Conservation (phyloP, 1,140 invertebrate genomes). For the Drosophila athabasca region DNA sequence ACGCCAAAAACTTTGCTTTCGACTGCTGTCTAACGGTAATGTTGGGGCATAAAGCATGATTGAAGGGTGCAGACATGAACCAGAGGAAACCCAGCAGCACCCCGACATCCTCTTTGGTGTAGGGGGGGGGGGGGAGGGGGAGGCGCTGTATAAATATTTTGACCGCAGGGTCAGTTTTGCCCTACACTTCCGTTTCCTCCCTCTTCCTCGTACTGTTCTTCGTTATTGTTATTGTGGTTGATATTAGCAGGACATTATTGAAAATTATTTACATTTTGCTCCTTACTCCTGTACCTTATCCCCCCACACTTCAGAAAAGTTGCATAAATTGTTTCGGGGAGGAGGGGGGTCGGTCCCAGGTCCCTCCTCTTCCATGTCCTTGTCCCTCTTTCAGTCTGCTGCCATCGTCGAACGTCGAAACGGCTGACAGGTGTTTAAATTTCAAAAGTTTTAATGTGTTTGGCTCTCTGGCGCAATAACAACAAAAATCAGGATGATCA, state of each 20-base stretch:
- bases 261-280: constrained; percentile 63
- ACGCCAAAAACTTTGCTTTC: constrained; percentile 52
- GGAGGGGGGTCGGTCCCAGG: too few species aligned
- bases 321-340: constrained; percentile 47
- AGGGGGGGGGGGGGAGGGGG: not conserved
- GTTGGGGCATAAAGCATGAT: constrained; percentile 54
- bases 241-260: constrained; percentile 75
- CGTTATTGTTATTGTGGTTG: constrained; percentile 49
- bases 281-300: not conserved
- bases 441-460: constrained; percentile 55
- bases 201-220: not conserved
- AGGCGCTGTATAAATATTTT: constrained; percentile 49
- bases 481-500: constrained; percentile 44
- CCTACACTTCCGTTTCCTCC: constrained; percentile 12
- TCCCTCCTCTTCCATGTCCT: not conserved
- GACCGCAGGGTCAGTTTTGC: constrained; percentile 48
- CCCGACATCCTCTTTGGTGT: not conserved
- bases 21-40: constrained; percentile 29
- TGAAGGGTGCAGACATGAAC: constrained; percentile 50
- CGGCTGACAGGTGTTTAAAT: constrained; percentile 62
- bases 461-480: constrained; percentile 16
- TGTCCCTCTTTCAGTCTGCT: too few species aligned
- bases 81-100: too few species aligned
- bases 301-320: constrained; percentile 27
- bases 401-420: constrained; percentile 28